Conservation (phyloP, 1,140 invertebrate genomes). For the Lepidostoma basale region DNA sequence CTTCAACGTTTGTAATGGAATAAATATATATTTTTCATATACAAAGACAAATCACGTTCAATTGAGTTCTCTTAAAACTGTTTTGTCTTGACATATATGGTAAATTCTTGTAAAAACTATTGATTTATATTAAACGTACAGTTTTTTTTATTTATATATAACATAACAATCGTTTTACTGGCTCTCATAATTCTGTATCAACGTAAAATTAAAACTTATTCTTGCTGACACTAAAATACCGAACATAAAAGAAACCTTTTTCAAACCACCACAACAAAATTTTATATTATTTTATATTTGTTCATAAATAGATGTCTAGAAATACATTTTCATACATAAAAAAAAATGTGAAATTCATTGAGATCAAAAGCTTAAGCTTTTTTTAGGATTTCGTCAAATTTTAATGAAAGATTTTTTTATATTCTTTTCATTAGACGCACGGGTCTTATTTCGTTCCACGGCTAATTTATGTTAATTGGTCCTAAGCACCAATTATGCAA, state of each 20-base stretch:
- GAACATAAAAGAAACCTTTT: too few relatives aligned
- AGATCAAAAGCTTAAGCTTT: too few relatives aligned
- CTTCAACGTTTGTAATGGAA: background rate
- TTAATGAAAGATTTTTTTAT: too few relatives aligned
- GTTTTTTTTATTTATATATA: background rate
- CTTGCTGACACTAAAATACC: too few relatives aligned
- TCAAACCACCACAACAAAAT: too few relatives aligned
- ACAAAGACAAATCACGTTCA: background rate
- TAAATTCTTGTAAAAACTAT: background rate
- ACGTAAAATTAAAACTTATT: too few relatives aligned
- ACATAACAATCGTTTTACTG: background rate
- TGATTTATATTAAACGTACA: background rate
- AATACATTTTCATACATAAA: background rate
- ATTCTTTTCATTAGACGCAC: too few relatives aligned
- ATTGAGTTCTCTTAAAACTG: background rate
- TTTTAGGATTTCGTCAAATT: too few relatives aligned
- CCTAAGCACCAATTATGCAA: constrained; percentile 5
- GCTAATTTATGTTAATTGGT: background rate
- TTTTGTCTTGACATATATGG: background rate
- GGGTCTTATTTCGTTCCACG: background rate
- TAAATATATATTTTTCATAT: background rate
- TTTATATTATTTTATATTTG: too few relatives aligned
- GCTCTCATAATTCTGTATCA: too few relatives aligned
- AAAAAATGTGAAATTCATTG: too few relatives aligned
- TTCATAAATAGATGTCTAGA: too few relatives aligned